Evolutionary conservation across 2,113 vertebrate species (phyloP).

Genomic region (Ammospiza caudacuta): DNA sequence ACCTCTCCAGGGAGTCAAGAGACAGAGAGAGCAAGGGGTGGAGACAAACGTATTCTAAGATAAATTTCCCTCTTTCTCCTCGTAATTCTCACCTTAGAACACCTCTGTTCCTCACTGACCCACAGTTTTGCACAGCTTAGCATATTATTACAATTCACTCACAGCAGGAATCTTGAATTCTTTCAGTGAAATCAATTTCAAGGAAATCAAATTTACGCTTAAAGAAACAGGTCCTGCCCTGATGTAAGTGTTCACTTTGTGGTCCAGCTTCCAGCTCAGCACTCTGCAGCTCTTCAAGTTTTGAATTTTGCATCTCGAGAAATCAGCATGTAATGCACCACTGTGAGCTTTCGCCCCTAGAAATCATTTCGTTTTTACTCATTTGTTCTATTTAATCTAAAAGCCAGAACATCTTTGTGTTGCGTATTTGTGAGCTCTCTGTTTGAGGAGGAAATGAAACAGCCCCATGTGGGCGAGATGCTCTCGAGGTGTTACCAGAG

Average conservation of each 20-base stretch:
- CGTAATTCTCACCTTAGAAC: background rate
- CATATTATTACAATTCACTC: background rate
- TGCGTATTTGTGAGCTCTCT: background rate
- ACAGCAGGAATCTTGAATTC: slow-evolving; percentile 17
- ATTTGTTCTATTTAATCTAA: background rate
- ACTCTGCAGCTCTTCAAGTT: background rate
- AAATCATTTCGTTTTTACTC: background rate
- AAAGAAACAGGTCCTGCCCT: background rate
- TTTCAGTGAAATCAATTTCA: background rate
- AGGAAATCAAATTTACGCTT: background rate
- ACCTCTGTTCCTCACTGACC: slow-evolving; percentile 17
- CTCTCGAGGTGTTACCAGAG: background rate
- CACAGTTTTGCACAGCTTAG: slow-evolving; percentile 5
- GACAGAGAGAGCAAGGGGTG: background rate
- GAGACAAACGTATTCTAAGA: background rate
- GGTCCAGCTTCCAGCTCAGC: background rate
- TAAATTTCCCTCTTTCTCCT: background rate
- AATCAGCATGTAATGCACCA: background rate
- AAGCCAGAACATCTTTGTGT: background rate
- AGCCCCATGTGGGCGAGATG: background rate
- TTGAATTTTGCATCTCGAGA: background rate
- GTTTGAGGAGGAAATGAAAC: background rate
- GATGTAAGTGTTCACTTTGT: background rate
- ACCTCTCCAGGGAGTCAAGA: background rate
- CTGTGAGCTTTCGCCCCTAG: background rate